phyloP scores from a whole-genome alignment of 2,888 invertebrate species.

The Philonicus albiceps region DNA sequence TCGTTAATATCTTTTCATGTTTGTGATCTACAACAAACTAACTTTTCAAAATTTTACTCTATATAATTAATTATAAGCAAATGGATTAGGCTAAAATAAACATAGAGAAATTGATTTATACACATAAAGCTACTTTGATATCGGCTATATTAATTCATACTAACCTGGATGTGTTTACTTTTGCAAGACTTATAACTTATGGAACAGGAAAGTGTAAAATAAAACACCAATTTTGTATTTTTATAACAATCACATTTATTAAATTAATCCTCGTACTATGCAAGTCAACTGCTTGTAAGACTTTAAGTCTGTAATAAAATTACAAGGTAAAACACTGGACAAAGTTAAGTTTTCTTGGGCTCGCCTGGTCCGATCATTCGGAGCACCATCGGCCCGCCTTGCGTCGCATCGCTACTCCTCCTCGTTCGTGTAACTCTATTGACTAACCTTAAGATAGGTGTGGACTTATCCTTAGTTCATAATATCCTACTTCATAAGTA shows the following conservation, averaged over 20 bases:
- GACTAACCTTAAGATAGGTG: background rate
- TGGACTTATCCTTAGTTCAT: slow-evolving; percentile 25
- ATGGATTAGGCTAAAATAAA: too few species aligned
- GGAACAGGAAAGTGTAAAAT: background rate
- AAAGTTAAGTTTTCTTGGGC: slow-evolving; percentile 15
- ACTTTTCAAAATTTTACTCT: too few species aligned
- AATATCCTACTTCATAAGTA: slow-evolving; percentile 27
- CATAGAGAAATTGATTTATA: too few species aligned
- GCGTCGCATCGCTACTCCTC: background rate
- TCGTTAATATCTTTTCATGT: too few species aligned
- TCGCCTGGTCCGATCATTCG: background rate
- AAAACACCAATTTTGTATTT: slow-evolving; percentile 36
- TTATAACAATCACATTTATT: slow-evolving; percentile 50
- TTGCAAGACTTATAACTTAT: background rate
- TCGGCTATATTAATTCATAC: background rate
- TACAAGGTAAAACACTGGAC: slow-evolving; percentile 34
- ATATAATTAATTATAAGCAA: too few species aligned
- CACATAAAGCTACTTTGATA: too few species aligned
- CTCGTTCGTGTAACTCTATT: background rate
- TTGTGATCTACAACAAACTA: too few species aligned
- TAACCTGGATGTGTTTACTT: background rate
- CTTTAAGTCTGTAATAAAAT: slow-evolving; percentile 24
- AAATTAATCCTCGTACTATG: slow-evolving; percentile 38
- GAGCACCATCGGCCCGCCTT: background rate
- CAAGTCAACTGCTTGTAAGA: slow-evolving; percentile 23